phyloP scores from a whole-genome alignment of 1,140 invertebrate genomes.

The Drepana arcuata region DNA sequence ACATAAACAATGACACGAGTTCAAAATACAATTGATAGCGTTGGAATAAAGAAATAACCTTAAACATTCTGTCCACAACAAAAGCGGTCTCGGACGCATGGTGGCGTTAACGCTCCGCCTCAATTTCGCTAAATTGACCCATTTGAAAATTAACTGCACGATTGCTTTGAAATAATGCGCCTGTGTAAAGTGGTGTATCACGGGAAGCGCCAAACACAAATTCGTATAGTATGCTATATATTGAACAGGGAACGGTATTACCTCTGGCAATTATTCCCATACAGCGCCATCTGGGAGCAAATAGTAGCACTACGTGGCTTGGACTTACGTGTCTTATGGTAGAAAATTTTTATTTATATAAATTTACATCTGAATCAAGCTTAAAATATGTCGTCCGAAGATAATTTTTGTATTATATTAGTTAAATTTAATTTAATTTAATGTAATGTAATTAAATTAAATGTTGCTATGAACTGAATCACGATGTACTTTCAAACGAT shows the following conservation, averaged over 20 bases:
- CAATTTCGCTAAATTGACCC: slow-evolving; percentile 59
- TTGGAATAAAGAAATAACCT: slow-evolving; percentile 18
- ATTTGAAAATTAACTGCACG: slow-evolving; percentile 67
- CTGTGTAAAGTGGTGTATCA: slow-evolving; percentile 33
- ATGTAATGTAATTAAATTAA: too few species aligned
- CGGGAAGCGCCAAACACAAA: slow-evolving; percentile 31
- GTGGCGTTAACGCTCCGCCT: slow-evolving; percentile 31
- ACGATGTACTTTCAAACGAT: too few species aligned
- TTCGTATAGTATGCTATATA: too few species aligned
- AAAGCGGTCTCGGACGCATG: slow-evolving; percentile 32
- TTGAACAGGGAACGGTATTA: slow-evolving; percentile 19
- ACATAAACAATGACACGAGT: slow-evolving; percentile 8
- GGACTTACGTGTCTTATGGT: too few species aligned
- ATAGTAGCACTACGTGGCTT: slow-evolving; percentile 23
- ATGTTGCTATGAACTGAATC: too few species aligned
- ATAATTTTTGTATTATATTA: too few species aligned
- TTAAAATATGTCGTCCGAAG: too few species aligned
- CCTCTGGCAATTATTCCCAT: slow-evolving; percentile 2
- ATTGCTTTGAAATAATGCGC: slow-evolving; percentile 58
- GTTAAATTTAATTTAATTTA: too few species aligned
- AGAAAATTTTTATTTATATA: too few species aligned
- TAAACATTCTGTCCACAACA: slow-evolving; percentile 29
- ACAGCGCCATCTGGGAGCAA: slow-evolving; percentile 33
- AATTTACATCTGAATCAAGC: too few species aligned
- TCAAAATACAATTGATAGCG: slow-evolving; percentile 10